phyloP scores from a whole-genome alignment of 2,113 vertebrate genomes.

The Mungos mungo region DNA sequence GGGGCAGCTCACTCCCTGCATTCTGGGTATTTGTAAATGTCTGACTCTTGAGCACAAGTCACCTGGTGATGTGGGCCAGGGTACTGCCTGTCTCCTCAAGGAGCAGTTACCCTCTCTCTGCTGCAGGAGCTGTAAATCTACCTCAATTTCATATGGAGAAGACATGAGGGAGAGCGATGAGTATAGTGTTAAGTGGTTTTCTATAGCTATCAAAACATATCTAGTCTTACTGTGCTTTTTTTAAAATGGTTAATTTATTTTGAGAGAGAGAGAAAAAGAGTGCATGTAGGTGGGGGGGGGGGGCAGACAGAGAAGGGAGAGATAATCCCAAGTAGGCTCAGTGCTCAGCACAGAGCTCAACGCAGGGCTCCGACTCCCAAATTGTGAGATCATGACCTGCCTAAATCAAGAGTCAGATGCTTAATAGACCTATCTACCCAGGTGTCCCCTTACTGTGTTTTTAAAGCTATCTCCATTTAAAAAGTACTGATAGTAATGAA shows the following conservation, averaged over 20 bases:
- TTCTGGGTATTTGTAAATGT: not conserved
- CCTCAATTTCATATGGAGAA: not conserved
- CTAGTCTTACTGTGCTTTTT: not conserved
- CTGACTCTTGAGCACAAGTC: not conserved
- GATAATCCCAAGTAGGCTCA: too few relatives aligned
- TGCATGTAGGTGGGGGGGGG: too few relatives aligned
- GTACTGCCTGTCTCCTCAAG: not conserved
- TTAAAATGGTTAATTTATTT: too few relatives aligned
- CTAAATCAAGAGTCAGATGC: too few relatives aligned
- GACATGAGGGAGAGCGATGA: not conserved
- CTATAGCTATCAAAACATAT: not conserved
- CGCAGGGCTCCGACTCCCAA: too few relatives aligned
- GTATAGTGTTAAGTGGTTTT: not conserved
- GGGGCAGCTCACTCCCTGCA: not conserved
- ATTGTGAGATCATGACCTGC: too few relatives aligned
- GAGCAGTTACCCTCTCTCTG: not conserved
- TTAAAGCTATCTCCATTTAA: not conserved
- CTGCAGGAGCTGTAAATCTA: not conserved
- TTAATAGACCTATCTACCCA: too few relatives aligned
- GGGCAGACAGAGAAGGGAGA: too few relatives aligned
- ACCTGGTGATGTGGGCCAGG: not conserved
- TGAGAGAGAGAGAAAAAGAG: too few relatives aligned
- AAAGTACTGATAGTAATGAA: constrained; percentile 29
- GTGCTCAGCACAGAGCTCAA: too few relatives aligned
- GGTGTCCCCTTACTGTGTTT: not conserved